Evolutionary conservation across 2,113 vertebrate species (phyloP).

Genomic region (Lasiurus cinereus): DNA sequence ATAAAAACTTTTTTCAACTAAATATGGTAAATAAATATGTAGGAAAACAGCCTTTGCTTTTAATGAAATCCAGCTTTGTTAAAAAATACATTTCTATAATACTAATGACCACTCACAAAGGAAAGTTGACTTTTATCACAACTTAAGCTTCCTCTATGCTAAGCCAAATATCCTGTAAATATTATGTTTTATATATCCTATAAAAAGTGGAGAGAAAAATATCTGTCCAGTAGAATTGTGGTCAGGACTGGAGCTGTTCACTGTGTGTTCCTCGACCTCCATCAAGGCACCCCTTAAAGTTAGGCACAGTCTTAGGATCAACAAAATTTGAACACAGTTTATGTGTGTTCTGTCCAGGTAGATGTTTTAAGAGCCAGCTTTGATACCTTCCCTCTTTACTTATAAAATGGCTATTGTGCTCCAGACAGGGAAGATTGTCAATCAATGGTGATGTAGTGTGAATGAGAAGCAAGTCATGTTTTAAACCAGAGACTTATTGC

Average conservation of each 20-base stretch:
- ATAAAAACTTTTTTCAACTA: conserved; percentile 33
- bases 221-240: neutral
- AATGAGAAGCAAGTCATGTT: neutral
- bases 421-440: neutral
- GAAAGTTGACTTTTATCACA: neutral
- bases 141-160: neutral
- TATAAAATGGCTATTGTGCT: neutral
- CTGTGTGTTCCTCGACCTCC: neutral
- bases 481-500: neutral
- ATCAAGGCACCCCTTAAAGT: neutral
- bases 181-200: neutral
- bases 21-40: neutral
- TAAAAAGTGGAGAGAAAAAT: neutral
- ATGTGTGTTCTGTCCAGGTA: neutral
- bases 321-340: neutral
- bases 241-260: neutral
- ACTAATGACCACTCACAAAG: neutral
- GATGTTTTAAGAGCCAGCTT: neutral
- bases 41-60: neutral
- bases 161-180: neutral
- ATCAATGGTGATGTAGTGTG: neutral
- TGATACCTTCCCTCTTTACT: neutral
- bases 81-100: neutral
- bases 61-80: conserved; percentile 11
- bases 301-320: neutral